Percentiles rank a stretch among this genome's conserved stretches.
Evolutionary conservation across 2,888 invertebrate genomes (phyloP).

Genomic region (Heteromyza rotundicornis): DNA sequence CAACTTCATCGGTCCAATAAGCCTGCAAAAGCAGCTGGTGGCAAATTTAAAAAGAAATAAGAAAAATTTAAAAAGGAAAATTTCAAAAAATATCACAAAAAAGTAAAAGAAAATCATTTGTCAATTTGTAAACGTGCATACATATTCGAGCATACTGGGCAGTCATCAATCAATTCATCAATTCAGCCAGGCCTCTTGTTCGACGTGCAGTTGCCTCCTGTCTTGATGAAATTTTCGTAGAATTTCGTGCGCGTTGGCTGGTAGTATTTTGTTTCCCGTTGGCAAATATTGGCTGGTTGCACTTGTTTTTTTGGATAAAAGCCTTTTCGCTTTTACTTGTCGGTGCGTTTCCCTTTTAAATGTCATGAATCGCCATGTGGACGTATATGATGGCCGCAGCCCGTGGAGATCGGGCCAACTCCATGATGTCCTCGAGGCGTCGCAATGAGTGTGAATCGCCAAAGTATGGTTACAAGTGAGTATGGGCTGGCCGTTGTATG

Average conservation of each 20-base stretch:
- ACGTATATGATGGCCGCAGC: conserved; percentile 76
- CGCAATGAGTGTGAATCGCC: conserved; percentile 62
- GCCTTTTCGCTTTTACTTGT: too few relatives aligned
- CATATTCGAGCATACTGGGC: not conserved
- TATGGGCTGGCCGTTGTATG: too few relatives aligned
- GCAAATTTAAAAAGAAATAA: too few relatives aligned
- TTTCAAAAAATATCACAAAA: not conserved
- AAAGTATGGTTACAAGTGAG: conserved; percentile 61
- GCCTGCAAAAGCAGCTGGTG: not conserved
- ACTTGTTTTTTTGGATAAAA: too few relatives aligned
- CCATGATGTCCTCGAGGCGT: conserved; percentile 59
- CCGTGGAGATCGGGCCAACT: conserved; percentile 69
- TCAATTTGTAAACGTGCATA: not conserved
- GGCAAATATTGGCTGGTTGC: too few relatives aligned
- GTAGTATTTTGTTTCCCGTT: too few relatives aligned
- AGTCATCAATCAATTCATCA: not conserved
- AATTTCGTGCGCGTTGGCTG: too few relatives aligned
- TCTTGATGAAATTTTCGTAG: too few relatives aligned
- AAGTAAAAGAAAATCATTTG: not conserved
- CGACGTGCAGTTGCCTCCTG: too few relatives aligned
- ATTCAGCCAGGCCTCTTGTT: too few relatives aligned
- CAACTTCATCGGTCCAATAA: not conserved
- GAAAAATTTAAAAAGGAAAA: too few relatives aligned
- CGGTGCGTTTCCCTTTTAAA: conserved; percentile 22
- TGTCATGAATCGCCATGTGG: conserved; percentile 69